phyloP scores from a whole-genome alignment of 2,797 vertebrate species.

The Ctenosaura bakeri region DNA sequence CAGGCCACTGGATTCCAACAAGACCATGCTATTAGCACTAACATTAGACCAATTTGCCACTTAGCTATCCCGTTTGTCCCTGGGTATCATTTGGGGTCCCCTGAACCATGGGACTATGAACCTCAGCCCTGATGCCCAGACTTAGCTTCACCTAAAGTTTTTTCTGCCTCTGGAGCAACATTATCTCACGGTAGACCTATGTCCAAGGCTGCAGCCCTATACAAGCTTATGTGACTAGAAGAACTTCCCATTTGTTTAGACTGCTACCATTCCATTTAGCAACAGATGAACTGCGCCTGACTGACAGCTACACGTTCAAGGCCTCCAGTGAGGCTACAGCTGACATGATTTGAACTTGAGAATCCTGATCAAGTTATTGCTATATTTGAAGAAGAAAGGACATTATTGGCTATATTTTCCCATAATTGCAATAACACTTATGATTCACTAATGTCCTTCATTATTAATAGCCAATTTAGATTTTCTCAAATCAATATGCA shows the following conservation, averaged over 20 bases:
- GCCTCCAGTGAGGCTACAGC: not conserved
- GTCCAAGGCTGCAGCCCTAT: not conserved
- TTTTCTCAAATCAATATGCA: conserved; percentile 6
- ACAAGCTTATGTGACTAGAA: not conserved
- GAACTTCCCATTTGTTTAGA: not conserved
- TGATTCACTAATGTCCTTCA: not conserved
- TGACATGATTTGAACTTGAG: not conserved
- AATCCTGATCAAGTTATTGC: not conserved
- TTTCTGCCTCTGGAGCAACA: not conserved
- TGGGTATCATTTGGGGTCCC: not conserved
- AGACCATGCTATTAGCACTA: no score
- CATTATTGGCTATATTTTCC: conserved; percentile 12
- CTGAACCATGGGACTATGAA: not conserved
- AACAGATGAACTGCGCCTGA: not conserved
- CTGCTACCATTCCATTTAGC: not conserved
- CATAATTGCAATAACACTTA: conserved; percentile 1
- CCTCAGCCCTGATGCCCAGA: not conserved
- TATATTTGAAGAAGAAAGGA: not conserved
- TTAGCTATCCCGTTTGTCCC: not conserved
- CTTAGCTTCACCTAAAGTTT: not conserved
- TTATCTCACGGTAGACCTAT: not conserved
- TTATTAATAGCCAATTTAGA: conserved; percentile 29
- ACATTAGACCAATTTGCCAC: not conserved
- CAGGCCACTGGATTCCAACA: no score
- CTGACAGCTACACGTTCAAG: not conserved